Evolutionary conservation across 1,140 invertebrate species (phyloP), one percentile per base, ranked within the genome.

Genomic region (Papilio machaon): DNA sequence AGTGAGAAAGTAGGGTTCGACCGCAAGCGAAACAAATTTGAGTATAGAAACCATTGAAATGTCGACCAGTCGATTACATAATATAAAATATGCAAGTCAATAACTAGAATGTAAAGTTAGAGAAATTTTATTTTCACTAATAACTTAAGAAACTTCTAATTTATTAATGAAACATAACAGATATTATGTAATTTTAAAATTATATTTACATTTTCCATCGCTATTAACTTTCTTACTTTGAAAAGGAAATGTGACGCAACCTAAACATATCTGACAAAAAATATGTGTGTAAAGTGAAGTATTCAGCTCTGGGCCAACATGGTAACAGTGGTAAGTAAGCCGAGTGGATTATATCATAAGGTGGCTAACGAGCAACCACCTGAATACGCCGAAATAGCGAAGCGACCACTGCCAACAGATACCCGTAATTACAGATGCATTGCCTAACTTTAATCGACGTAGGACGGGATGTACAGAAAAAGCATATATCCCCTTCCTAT

Each of bases 71-170:
- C 7, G 30, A 30, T 70, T 70, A 70, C 64, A 15, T 70, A 70
- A 70, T 35, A 70, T 15, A 17, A 35, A 13, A 70, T 70, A 13
- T 70, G 13, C 64, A 35, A 35, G 23, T 35, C 30, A 35, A 64
- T 35, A 19, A 13, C 35, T 6, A 70, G 64, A 35, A 35, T 2
- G 4, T 35, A 30, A 64, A 30, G 2, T n/a, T 13, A 67, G 64
- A 70, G 64, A 70, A 38, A 70, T 38, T 70, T 30, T 30, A 15
- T 64, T 64, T 64, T 64, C 19, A 64, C 60, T 64, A 30, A 30
- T 64, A 64, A 64, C 60, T 30, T 64, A 30, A 64, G 10, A 30
- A 64, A 64, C 9, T 58, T n/a, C 11, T 64, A 19, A 64, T 64
- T 64, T 64, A 64, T 64, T 58, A 19, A 58, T 58, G 17, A 58